Conservation (phyloP, 2,888 invertebrate species). For the Eupithecia insigniata region DNA sequence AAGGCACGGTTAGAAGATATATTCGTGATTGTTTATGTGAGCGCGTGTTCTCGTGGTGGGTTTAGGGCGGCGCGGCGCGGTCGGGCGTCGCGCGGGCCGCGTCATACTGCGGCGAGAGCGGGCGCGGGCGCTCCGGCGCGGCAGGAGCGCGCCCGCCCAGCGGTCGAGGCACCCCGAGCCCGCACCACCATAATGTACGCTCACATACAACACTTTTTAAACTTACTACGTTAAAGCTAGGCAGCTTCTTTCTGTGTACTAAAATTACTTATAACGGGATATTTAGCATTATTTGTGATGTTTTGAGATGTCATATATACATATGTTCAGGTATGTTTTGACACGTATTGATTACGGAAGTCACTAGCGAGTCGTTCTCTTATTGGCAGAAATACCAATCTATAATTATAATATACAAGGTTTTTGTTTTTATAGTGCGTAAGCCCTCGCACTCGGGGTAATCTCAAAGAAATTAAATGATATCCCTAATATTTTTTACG, state of each 20-base stretch:
- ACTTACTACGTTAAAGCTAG: neutral
- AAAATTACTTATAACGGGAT: neutral
- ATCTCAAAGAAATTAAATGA: too few species aligned
- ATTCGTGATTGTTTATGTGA: conserved; percentile 40
- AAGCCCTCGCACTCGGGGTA: too few species aligned
- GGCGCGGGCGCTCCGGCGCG: conserved; percentile 43
- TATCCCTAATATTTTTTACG: too few species aligned
- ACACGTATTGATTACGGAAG: too few species aligned
- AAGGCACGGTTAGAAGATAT: conserved; percentile 66
- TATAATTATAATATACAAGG: too few species aligned
- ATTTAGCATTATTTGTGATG: neutral
- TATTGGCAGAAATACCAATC: too few species aligned
- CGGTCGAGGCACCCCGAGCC: conserved; percentile 18
- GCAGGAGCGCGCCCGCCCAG: conserved; percentile 40
- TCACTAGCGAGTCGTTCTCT: too few species aligned
- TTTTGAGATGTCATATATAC: too few species aligned
- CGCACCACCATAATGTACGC: conserved; percentile 42
- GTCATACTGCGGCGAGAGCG: conserved; percentile 76
- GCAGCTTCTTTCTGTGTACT: neutral
- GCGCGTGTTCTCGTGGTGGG: conserved; percentile 42
- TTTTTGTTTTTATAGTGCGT: too few species aligned
- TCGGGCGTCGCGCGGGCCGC: conserved; percentile 72
- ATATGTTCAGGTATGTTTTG: too few species aligned
- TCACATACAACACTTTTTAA: conserved; percentile 15
- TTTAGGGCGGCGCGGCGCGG: conserved; percentile 57